Base-by-base conservation (phyloP, 2,113 vertebrate species). In the Pseudorhombus dupliciocellatus region DNA sequence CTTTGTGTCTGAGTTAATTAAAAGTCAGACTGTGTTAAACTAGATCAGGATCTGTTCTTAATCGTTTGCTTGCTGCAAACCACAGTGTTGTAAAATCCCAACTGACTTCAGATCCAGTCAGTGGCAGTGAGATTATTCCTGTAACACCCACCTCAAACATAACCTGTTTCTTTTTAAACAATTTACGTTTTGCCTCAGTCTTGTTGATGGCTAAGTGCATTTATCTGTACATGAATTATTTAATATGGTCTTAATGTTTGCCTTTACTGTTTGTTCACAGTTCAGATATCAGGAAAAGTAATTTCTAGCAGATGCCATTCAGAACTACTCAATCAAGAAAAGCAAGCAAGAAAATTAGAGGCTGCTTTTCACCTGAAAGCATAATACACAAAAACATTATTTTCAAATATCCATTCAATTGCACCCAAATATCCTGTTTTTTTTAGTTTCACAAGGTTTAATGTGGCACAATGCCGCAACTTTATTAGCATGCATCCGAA, bases 391-490 rank as follows among this genome's bases (percentile, higher is more conserved):
- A 3, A 15, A 37, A 15, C 31, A 25, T 7, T 15, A 44, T 30
- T 14, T 56, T 21, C 40, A 79, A 24, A 57, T 34, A 62, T 15
- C 8, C 30, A 28, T 80, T 22, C 21, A 54, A 25, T 54, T 52
- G 14, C 11, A 52, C 18, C 21, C 21, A 67, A n/a, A 56, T 42
- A 62, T 14, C 4, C 14, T 22, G 42, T 74, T 55, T 18, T 55
- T 18, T 20, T 10, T 64, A 3, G 34, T 11, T 57, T 25, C 26
- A 12, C 42, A 42, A n/a, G 20, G 34, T 76, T 70, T 30, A 46
- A 59, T 46, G 40, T 70, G 54, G 11, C 65, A 54, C 42, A 70
- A 57, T 57, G 30, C 55, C 52, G 51, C 15, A 14, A 15, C 66
- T 65, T 26, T 30, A 55, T 70, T 59, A 62, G 26, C 31, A n/a